Base-by-base conservation (phyloP, 2,797 vertebrate species). In the Tapirus indicus region DNA sequence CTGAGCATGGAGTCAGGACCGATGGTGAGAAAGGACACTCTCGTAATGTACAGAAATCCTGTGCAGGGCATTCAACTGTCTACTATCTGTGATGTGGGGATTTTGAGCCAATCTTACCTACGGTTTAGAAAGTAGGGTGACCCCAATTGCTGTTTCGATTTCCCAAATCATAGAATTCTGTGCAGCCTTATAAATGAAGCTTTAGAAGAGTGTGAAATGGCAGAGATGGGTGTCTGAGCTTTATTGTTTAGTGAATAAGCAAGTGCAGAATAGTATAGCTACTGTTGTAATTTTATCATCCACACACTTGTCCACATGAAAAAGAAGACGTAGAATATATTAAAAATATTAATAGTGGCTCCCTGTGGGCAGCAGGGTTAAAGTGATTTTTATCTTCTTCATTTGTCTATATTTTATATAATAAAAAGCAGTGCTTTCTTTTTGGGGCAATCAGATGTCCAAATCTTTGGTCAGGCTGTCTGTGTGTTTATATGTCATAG, bases 21-120 rank as follows among this genome's bases (percentile, higher is more conserved):
- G 93, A 83, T 44, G 21, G 38, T 10, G 32, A 95, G 91, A 74
- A 94, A 88, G 94, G 44, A 69, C 52, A 52, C 12, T 38, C 23
- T 17, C 23, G 91, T 86, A 83, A 95, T 91, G 92, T 52, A 64
- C 18, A 91, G 82, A 91, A 91, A 97, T 92, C 95, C 82, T 27
- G 2, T 49, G 6, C 38, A 91, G 88, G 74, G 62, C 91, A 64
- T 1, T 66, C 94, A 94, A 64, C 88, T 91, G 77, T 47, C 85
- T 35, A 35, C 74, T 32, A 10, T 64, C 93, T 72, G 74, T 95
- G 72, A 69, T 12, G 6, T 18, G 68, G n/a, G 96, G 74, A 88
- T 93, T 96, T 74, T 23, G 49, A 96, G 88, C 60, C 77, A 64
- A 47, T 97, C 88, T 97, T 88, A 94, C 75, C 68, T 77, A 78